Evolutionary conservation across 2,113 vertebrate genomes (phyloP).

Genomic region (Oryzias javanicus): DNA sequence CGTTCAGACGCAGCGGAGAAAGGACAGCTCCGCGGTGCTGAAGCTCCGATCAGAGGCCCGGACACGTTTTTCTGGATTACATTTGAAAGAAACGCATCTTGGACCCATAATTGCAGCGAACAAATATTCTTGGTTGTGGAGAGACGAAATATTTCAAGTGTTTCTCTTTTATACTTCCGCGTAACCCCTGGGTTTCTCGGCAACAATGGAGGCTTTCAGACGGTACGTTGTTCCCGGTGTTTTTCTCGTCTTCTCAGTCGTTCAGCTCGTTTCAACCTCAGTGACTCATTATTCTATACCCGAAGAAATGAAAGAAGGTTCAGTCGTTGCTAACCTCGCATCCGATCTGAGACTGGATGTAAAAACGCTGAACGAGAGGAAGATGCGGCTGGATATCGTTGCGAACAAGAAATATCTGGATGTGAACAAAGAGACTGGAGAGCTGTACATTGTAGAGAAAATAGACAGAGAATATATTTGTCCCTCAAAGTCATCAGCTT

Average conservation of each 20-base stretch:
- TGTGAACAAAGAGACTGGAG: constrained; percentile 79
- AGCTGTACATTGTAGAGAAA: constrained; percentile 72
- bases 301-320: constrained; percentile 77
- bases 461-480: constrained; percentile 73
- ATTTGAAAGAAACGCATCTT: too few species aligned
- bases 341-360: constrained; percentile 75
- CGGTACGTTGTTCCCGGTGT: constrained; percentile 14
- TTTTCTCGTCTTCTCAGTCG: not conserved
- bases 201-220: not conserved
- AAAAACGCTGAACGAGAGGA: constrained; percentile 55
- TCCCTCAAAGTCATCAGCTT: fast-evolving
- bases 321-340: constrained; percentile 74
- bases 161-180: not conserved
- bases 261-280: not conserved
- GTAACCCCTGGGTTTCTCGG: not conserved
- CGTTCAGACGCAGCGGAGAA: not conserved
- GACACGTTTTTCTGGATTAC: too few species aligned
- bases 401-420: constrained; percentile 73
- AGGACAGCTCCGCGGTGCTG: constrained; percentile 12
- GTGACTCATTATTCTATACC: constrained; percentile 71
- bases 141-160: too few species aligned
- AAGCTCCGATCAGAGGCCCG: not conserved
- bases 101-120: too few species aligned
- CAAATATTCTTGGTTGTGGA: too few species aligned
- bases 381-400: constrained; percentile 55